Evolutionary conservation across 2,888 invertebrate genomes (phyloP).

Genomic region (Hetaerina titia): DNA sequence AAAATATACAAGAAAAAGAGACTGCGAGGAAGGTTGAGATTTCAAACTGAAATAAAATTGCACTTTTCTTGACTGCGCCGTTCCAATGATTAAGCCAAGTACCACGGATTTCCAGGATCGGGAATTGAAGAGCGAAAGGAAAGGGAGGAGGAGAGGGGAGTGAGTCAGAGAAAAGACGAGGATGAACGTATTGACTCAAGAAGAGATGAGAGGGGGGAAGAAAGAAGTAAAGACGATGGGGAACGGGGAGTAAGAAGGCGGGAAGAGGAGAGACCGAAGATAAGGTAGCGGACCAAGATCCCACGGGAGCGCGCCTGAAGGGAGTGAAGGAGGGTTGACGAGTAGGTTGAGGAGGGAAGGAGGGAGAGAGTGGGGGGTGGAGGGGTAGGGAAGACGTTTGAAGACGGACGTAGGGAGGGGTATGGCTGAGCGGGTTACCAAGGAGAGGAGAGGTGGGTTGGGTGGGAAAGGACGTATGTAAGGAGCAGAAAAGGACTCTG

Average conservation of each 20-base stretch:
- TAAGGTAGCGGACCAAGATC: no score
- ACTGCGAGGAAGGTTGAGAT: not conserved
- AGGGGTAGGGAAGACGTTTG: not conserved
- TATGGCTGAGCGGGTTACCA: no score
- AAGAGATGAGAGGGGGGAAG: not conserved
- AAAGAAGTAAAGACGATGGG: not conserved
- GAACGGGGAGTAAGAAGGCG: not conserved
- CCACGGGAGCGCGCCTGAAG: no score
- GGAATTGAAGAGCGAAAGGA: not conserved
- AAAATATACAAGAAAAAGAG: not conserved
- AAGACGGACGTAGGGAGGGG: not conserved
- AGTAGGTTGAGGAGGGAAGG: no score
- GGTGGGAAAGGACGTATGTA: not conserved
- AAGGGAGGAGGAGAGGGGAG: not conserved
- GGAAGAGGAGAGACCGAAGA: not conserved
- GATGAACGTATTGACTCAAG: no score
- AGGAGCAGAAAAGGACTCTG: conserved; percentile 28
- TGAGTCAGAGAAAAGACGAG: no score
- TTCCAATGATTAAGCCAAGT: conserved; percentile 17
- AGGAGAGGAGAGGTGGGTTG: not conserved
- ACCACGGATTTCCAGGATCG: not conserved
- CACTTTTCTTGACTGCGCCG: not conserved
- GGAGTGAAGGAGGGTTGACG: no score
- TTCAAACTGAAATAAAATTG: not conserved
- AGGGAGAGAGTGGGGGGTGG: not conserved